Evolutionary conservation across 1,140 invertebrate genomes (phyloP).

Genomic region (Trichonephila clavipes): DNA sequence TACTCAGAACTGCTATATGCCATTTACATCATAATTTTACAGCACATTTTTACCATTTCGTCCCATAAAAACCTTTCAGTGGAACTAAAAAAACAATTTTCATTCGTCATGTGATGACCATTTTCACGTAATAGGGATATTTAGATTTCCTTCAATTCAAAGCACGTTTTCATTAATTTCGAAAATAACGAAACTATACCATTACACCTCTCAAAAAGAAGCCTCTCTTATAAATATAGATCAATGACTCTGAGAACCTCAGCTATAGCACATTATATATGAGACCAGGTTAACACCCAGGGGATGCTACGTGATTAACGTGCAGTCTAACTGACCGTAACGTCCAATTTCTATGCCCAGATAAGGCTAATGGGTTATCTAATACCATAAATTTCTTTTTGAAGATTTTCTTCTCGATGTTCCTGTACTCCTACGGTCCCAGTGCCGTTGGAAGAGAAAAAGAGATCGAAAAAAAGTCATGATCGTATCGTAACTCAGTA

Average conservation of each 20-base stretch:
- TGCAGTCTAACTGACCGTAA: constrained; percentile 41
- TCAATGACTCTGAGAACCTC: constrained; percentile 20
- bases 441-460: neutral
- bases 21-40: neutral
- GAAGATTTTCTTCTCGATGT: constrained; percentile 16
- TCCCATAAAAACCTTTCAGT: neutral
- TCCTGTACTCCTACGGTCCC: neutral
- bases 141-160: constrained; percentile 28
- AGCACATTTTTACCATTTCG: neutral
- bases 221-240: neutral
- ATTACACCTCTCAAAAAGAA: neutral
- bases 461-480: neutral
- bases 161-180: constrained; percentile 47
- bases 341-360: constrained; percentile 56
- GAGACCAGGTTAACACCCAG: constrained; percentile 38
- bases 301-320: constrained; percentile 46
- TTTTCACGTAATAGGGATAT: neutral
- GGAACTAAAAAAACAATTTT: neutral
- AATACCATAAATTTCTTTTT: constrained; percentile 49
- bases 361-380: constrained; percentile 67
- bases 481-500: constrained; percentile 50
- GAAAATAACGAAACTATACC: neutral
- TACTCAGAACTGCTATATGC: neutral
- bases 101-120: neutral
- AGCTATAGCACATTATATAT: constrained; percentile 48